Evolutionary conservation across 2,797 vertebrate species (phyloP).

Genomic region (Syncerus caffer): DNA sequence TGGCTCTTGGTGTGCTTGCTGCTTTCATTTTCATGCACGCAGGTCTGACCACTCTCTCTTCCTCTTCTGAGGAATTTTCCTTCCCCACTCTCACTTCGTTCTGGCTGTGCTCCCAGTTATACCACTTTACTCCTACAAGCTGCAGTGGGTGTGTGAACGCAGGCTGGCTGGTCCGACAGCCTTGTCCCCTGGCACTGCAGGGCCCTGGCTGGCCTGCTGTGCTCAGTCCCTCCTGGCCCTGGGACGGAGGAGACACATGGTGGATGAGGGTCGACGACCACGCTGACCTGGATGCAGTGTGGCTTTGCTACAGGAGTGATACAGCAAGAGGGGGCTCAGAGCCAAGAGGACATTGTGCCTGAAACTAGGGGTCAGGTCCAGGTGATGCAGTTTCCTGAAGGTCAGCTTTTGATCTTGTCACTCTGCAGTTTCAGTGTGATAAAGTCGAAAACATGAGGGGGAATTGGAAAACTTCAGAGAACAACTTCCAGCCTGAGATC

Average conservation of each 20-base stretch:
- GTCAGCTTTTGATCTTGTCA: background rate
- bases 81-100: background rate
- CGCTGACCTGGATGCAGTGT: background rate
- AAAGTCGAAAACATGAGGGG: background rate
- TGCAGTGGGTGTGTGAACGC: accelerated
- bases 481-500: background rate
- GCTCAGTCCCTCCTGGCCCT: background rate
- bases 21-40: background rate
- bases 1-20: background rate
- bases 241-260: background rate
- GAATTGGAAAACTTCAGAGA: background rate
- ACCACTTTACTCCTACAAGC: background rate
- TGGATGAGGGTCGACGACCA: accelerated
- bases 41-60: accelerated
- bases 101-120: background rate
- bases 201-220: background rate
- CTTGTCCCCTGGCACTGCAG: background rate
- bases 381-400: background rate
- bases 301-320: background rate
- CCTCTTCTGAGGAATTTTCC: background rate
- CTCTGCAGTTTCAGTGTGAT: background rate
- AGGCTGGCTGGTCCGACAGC: background rate
- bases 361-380: background rate
- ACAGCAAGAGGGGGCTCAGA: background rate
- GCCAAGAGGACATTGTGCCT: background rate